phyloP scores from a whole-genome alignment of 2,113 vertebrate genomes.

The Hippocampus barbouri region DNA sequence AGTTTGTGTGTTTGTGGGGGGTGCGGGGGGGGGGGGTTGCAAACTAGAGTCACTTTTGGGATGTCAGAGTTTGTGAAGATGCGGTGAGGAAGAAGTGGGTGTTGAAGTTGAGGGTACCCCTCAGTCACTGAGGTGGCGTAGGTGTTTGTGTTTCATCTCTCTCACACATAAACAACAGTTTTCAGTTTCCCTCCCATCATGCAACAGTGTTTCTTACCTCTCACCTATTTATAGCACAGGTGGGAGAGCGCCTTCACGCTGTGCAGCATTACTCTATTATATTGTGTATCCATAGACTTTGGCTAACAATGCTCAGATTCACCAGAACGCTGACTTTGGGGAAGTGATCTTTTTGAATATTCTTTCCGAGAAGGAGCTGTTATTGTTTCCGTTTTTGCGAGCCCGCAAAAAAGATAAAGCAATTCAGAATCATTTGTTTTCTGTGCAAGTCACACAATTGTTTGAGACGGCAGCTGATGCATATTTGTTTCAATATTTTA shows the following conservation, averaged over 20 bases:
- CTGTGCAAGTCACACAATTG: not conserved
- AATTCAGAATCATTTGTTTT: not conserved
- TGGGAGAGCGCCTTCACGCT: conserved; percentile 17
- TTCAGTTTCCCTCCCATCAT: conserved; percentile 12
- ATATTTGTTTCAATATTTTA: too few species aligned
- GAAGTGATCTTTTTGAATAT: not conserved
- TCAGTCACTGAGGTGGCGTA: conserved; percentile 49
- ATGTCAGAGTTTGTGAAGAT: conserved; percentile 16
- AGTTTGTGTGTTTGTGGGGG: conserved; percentile 28
- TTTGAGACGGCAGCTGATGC: not conserved
- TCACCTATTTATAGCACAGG: conserved; percentile 49
- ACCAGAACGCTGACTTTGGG: not conserved
- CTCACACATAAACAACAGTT: conserved; percentile 52
- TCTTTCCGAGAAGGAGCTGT: not conserved
- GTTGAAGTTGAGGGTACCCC: conserved; percentile 25
- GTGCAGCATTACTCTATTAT: conserved; percentile 42
- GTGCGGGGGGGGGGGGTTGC: not conserved
- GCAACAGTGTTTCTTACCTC: conserved; percentile 33
- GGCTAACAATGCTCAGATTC: not conserved
- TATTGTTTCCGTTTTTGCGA: conserved; percentile 2
- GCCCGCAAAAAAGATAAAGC: too few species aligned
- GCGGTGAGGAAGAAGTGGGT: not conserved
- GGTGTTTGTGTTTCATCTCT: conserved; percentile 64
- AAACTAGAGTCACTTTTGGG: conserved; percentile 36
- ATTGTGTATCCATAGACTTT: conserved; percentile 37